Conservation (phyloP, 1,140 invertebrate species). For the Leptinotarsa lineolata region DNA sequence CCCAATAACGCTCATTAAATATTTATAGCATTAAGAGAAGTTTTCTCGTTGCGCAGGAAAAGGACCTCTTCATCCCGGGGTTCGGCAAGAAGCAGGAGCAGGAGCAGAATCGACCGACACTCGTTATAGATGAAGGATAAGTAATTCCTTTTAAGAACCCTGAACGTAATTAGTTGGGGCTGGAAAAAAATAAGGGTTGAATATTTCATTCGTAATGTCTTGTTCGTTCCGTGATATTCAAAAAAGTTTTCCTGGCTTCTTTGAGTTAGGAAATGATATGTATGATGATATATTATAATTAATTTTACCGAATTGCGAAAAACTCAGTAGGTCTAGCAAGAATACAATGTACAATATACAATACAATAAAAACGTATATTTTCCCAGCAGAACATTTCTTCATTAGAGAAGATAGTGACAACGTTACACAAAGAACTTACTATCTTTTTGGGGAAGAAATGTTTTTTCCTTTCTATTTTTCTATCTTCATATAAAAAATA, state of each 20-base stretch:
- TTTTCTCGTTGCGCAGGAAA: constrained; percentile 24
- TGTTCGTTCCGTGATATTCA: constrained; percentile 22
- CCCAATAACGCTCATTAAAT: constrained; percentile 32
- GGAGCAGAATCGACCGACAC: constrained; percentile 27
- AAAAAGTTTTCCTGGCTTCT: background rate
- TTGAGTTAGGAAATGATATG: no score
- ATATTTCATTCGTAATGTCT: constrained; percentile 38
- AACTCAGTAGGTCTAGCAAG: no score
- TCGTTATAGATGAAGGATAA: constrained; percentile 40
- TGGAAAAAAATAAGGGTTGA: constrained; percentile 49
- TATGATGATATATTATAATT: no score
- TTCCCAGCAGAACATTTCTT: no score
- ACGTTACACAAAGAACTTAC: no score
- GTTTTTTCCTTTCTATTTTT: no score
- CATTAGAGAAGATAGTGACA: no score
- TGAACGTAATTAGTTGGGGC: constrained; percentile 49
- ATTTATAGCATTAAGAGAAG: constrained; percentile 30
- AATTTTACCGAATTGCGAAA: no score
- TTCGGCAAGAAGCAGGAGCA: constrained; percentile 29
- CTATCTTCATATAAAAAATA: no score
- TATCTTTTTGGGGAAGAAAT: no score
- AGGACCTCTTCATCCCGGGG: constrained; percentile 24
- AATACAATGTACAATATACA: no score
- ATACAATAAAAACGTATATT: no score
- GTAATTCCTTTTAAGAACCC: constrained; percentile 45